phyloP scores from a whole-genome alignment of 2,113 vertebrate genomes.

The Scatophagus argus region DNA sequence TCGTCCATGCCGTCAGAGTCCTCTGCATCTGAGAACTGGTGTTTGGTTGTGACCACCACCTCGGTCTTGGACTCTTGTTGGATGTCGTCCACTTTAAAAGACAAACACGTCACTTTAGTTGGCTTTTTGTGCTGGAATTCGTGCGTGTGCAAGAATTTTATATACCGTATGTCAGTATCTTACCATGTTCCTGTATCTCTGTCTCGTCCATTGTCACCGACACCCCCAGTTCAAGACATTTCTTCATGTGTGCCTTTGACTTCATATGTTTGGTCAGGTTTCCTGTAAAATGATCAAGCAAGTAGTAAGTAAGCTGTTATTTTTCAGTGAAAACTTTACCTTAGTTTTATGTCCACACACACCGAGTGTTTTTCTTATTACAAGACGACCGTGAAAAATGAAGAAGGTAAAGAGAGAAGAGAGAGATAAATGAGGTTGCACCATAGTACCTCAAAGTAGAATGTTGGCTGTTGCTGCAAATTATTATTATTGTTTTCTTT shows the following conservation, averaged over 20 bases:
- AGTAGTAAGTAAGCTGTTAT: not conserved
- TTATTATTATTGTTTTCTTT: not conserved
- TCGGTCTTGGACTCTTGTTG: conserved; percentile 88
- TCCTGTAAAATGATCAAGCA: conserved; percentile 79
- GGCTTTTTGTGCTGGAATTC: not conserved
- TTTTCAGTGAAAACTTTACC: not conserved
- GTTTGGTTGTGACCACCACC: conserved; percentile 85
- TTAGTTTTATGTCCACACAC: not conserved
- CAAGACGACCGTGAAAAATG: not conserved
- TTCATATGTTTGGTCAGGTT: conserved; percentile 99
- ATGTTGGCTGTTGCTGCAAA: conserved; percentile 10
- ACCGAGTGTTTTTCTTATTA: not conserved
- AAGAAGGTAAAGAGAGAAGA: not conserved
- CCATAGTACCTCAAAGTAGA: conserved; percentile 12
- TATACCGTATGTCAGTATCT: conserved; percentile 40
- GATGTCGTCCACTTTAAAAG: conserved; percentile 85
- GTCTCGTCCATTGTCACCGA: conserved; percentile 93
- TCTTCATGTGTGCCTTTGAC: conserved; percentile 99
- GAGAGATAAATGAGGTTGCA: conserved; percentile 18
- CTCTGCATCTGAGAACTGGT: conserved; percentile 98
- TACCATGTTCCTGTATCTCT: conserved; percentile 94
- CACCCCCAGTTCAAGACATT: conserved; percentile 97
- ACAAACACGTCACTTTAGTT: conserved; percentile 7
- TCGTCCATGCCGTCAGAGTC: conserved; percentile 93
- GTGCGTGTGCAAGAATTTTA: not conserved